Evolutionary conservation across 2,888 invertebrate species (phyloP).

Genomic region (Asteroscopus sphinx): DNA sequence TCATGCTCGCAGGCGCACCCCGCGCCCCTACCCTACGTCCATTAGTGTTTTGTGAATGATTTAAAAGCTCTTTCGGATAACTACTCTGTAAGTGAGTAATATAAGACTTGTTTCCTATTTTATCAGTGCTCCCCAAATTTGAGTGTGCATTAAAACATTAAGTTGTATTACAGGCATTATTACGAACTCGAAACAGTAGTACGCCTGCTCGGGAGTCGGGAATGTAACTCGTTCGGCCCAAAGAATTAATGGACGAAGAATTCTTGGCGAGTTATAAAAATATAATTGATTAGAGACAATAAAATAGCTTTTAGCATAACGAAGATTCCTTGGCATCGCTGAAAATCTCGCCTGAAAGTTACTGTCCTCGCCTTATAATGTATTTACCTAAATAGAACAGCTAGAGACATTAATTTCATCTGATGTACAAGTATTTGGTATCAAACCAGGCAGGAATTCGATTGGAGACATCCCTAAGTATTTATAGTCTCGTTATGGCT

Average conservation of each 20-base stretch:
- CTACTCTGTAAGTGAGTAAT: constrained; percentile 90
- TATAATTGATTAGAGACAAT: constrained; percentile 53
- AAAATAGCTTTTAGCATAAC: constrained; percentile 62
- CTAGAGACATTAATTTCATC: constrained; percentile 28
- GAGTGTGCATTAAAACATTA: constrained; percentile 89
- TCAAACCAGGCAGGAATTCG: constrained; percentile 25
- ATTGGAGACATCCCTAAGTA: constrained; percentile 41
- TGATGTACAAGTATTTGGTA: constrained; percentile 3
- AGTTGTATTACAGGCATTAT: constrained; percentile 63
- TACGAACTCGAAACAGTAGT: constrained; percentile 57
- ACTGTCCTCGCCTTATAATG: constrained; percentile 41
- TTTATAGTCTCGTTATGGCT: constrained; percentile 38
- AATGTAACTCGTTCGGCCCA: constrained; percentile 64
- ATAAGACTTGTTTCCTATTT: constrained; percentile 89
- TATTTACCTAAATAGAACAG: constrained; percentile 41
- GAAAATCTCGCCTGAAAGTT: constrained; percentile 43
- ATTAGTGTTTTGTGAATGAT: constrained; percentile 90
- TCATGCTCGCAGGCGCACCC: constrained; percentile 56
- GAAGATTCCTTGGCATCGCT: constrained; percentile 57
- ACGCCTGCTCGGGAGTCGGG: constrained; percentile 39
- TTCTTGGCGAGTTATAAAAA: constrained; percentile 56
- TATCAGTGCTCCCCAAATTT: constrained; percentile 89
- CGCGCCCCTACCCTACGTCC: constrained; percentile 84
- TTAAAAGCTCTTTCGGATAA: constrained; percentile 90
- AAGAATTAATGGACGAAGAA: constrained; percentile 70